phyloP scores from a whole-genome alignment of 2,888 invertebrate genomes.

The Caenorhabditis macrosperma region DNA sequence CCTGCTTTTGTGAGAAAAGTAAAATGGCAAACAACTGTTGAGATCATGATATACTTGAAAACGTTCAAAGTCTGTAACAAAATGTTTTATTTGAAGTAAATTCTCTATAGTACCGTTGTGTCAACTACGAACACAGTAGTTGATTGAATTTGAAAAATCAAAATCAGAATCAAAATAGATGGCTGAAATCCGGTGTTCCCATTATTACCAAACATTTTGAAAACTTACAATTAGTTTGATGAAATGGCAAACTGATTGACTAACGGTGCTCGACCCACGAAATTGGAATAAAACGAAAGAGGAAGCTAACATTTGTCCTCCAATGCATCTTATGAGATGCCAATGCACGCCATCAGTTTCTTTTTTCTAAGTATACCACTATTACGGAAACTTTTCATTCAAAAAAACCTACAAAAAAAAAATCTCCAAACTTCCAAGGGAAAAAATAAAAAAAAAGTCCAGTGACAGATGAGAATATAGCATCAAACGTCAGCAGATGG shows the following conservation, averaged over 20 bases:
- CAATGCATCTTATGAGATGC: constrained; percentile 79
- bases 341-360: constrained; percentile 80
- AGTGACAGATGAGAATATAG: constrained; percentile 57
- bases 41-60: constrained; percentile 64
- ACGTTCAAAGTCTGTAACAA: constrained; percentile 61
- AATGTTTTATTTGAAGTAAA: not conserved
- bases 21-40: constrained; percentile 61
- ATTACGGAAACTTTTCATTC: not conserved
- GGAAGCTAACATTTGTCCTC: constrained; percentile 77
- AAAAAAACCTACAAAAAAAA: constrained; percentile 72
- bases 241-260: constrained; percentile 67
- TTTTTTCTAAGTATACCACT: constrained; percentile 61
- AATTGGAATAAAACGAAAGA: constrained; percentile 64
- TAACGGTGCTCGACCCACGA: constrained; percentile 34
- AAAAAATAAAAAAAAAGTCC: constrained; percentile 70
- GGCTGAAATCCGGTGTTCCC: constrained; percentile 54
- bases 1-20: constrained; percentile 63
- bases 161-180: constrained; percentile 68
- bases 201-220: not conserved
- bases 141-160: constrained; percentile 72
- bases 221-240: constrained; percentile 65
- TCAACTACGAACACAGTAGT: constrained; percentile 64
- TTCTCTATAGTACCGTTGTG: constrained; percentile 47
- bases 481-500: constrained; percentile 62
- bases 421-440: constrained; percentile 69